Base-by-base conservation (phyloP, 2,888 invertebrate species). In the Scaptomyza parva region DNA sequence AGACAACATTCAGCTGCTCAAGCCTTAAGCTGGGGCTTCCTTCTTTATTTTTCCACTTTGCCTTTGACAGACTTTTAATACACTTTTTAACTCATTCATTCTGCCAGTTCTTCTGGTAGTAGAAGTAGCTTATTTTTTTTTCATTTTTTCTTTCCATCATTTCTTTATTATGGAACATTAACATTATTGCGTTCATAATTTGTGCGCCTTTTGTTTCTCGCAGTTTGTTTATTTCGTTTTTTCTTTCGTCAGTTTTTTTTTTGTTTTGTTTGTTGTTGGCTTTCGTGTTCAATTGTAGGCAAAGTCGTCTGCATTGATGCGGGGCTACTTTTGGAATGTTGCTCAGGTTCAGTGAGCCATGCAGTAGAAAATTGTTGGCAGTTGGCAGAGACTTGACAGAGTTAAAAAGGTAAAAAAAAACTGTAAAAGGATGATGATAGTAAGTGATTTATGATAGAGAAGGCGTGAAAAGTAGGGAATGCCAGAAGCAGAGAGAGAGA, bases 181-280 rank as follows among this genome's bases (percentile, higher is more conserved):
- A 62, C 30, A 54, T 72, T 67, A 70, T 62, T 57, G 35, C 35
- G 35, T 54, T 70, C 58, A 65, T 70, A 11, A 70, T 55, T 69
- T 58, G 24, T 44, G 40, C 26, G 24, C 37, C 12, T 20, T 35
- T 39, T 6, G 2, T 48, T 44, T 37, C 43, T 37, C 20, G 43
- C 11, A 5, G 5, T 24, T 24, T 24, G 12, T 12, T 35, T 44
- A 1, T 18, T 24, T 14, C 1, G 6, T 1, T 6, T 6, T 6
- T 22, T 14, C 24, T 20, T 3, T 18, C 12, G 40, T 6, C 11
- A 5, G 5, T 18, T 35, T n/a, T 12, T 18, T 35, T n/a, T 12
- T 24, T 17, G 30, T 9, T 37, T 28, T 0, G 0, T 30, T 30
- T 8, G 28, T 28, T 33, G n/a, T 22, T 41, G 8, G 11, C 11